Conservation (phyloP, 1,140 invertebrate species). For the Lamellibrachia luymesi region DNA sequence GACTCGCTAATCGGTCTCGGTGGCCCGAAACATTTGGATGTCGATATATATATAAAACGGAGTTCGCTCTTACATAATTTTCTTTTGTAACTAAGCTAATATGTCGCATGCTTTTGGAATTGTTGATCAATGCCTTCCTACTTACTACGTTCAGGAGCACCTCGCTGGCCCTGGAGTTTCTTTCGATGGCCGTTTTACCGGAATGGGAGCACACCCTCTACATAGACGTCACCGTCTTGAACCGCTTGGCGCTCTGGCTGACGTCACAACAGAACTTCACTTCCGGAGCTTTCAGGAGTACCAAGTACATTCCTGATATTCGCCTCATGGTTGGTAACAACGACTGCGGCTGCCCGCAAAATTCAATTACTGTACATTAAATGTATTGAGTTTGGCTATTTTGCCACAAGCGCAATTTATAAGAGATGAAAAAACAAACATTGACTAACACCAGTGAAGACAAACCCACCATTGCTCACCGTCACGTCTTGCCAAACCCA, state of each 20-base stretch:
- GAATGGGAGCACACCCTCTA: conserved; percentile 52
- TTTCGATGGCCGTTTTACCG: conserved; percentile 40
- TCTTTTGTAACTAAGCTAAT: too few relatives aligned
- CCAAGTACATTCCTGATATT: neutral
- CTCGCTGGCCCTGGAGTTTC: conserved; percentile 9
- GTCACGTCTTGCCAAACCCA: too few relatives aligned
- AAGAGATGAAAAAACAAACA: too few relatives aligned
- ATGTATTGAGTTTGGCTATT: neutral
- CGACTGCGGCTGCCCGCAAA: neutral
- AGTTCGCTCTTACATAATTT: too few relatives aligned
- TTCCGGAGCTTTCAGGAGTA: conserved; percentile 46
- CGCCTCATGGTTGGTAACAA: neutral
- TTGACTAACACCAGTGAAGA: too few relatives aligned
- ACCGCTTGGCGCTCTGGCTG: conserved; percentile 48
- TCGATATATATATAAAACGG: too few relatives aligned
- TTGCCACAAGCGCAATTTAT: too few relatives aligned
- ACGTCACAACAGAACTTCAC: conserved; percentile 44
- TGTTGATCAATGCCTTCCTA: too few relatives aligned
- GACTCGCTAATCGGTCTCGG: too few relatives aligned
- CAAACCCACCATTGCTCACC: too few relatives aligned
- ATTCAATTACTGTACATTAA: neutral
- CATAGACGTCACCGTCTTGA: conserved; percentile 49
- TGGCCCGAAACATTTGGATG: too few relatives aligned
- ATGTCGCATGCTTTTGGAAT: too few relatives aligned
- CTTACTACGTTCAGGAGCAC: neutral